Conservation (phyloP, 2,113 vertebrate species). For the Miniopterus natalensis region DNA sequence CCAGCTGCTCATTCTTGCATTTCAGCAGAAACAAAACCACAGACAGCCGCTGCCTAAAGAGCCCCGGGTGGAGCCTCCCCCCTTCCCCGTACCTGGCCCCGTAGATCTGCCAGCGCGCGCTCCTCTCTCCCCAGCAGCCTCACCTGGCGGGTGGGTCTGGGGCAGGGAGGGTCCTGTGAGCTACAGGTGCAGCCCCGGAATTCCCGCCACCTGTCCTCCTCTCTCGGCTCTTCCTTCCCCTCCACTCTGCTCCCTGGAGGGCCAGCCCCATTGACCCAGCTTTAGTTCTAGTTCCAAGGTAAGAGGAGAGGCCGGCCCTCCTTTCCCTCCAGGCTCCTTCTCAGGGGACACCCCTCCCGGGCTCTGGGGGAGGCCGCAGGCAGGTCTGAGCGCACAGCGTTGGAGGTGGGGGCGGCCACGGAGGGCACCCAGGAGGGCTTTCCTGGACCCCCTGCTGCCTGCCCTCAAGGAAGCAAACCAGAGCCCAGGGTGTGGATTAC, state of each 20-base stretch:
- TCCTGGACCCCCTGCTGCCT: not conserved
- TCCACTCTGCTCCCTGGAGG: no score
- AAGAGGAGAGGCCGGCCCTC: not conserved
- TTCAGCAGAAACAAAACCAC: not conserved
- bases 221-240: no score
- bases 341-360: slow-evolving; percentile 37
- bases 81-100: not conserved
- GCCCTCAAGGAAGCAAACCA: not conserved
- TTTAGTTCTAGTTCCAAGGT: not conserved
- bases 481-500: not conserved
- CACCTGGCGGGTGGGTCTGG: not conserved
- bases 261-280: not conserved
- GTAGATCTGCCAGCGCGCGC: rapidly evolving
- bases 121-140: not conserved
- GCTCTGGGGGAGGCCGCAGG: not conserved
- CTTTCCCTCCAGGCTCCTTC: not conserved
- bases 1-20: not conserved
- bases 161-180: not conserved
- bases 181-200: not conserved
- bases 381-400: not conserved
- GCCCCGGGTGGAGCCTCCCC: not conserved
- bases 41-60: not conserved
- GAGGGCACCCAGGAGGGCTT: not conserved
- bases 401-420: not conserved
- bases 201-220: not conserved